phyloP scores from a whole-genome alignment of 2,797 vertebrate genomes.

The Botia almorhae region DNA sequence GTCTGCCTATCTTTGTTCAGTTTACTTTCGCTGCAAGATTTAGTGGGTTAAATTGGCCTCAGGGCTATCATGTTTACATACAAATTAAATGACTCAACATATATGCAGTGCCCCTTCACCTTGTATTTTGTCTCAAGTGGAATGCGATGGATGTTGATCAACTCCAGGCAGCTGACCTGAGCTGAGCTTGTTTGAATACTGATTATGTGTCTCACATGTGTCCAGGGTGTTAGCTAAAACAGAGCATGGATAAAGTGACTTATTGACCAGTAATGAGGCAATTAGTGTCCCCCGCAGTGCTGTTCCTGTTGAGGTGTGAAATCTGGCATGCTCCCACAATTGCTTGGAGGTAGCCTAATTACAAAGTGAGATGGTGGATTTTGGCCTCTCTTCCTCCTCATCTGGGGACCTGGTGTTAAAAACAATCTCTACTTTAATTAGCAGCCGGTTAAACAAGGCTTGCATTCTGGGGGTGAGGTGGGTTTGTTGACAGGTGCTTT shows the following conservation, averaged over 20 bases:
- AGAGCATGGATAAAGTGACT: constrained; percentile 72
- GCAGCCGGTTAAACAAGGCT: constrained; percentile 76
- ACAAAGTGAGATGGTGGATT: constrained; percentile 78
- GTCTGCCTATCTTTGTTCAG: constrained; percentile 7
- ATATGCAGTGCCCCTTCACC: not conserved
- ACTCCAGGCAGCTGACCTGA: constrained; percentile 35
- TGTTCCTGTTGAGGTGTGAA: constrained; percentile 77
- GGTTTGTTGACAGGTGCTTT: constrained; percentile 50
- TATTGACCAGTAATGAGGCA: constrained; percentile 82
- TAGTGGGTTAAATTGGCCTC: constrained; percentile 9
- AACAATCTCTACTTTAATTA: constrained; percentile 82
- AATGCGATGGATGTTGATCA: constrained; percentile 28
- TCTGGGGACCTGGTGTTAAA: constrained; percentile 84
- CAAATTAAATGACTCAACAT: constrained; percentile 28
- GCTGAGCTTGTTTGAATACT: constrained; percentile 75
- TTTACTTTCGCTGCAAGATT: constrained; percentile 12
- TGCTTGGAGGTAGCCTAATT: constrained; percentile 80
- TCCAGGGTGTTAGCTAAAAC: constrained; percentile 75
- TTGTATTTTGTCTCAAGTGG: not conserved
- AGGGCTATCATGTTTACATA: constrained; percentile 35
- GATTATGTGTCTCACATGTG: constrained; percentile 71
- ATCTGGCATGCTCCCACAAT: constrained; percentile 73
- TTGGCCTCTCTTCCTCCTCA: constrained; percentile 84
- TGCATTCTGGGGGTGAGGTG: constrained; percentile 63
- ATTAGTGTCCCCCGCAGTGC: constrained; percentile 72